These are phyloP conservation scores for Rhimphoctona megacephalus DNA, from an alignment of 2,888 invertebrate species.

Conservation along the genomic window DNA sequence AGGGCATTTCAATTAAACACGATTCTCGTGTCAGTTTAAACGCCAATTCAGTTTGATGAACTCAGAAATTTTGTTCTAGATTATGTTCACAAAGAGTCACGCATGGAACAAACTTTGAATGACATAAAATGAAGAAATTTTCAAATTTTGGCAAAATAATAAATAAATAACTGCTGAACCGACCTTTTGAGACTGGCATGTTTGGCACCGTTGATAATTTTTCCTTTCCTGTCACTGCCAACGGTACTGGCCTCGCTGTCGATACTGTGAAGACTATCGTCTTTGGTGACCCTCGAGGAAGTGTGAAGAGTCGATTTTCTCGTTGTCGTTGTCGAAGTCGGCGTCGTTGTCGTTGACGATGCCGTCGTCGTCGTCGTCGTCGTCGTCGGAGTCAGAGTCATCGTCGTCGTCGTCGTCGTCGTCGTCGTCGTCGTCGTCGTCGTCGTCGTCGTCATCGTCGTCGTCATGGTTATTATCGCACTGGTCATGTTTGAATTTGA, in stretches of 20 bases:
- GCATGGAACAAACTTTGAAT: neutral
- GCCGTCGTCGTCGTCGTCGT: neutral
- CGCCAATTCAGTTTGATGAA: slow-evolving; percentile 37
- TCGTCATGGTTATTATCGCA: slow-evolving; percentile 72
- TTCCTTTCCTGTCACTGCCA: slow-evolving; percentile 89
- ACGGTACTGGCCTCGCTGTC: slow-evolving; percentile 88
- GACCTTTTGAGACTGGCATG: slow-evolving; percentile 91
- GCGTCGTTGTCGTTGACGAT: slow-evolving; percentile 74
- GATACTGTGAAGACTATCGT: slow-evolving; percentile 90
- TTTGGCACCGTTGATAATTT: slow-evolving; percentile 90
- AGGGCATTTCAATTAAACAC: slow-evolving; percentile 34
- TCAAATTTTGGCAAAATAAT: neutral
- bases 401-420: neutral
- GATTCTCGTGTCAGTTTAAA: slow-evolving; percentile 46
- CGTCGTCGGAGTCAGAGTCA: neutral
- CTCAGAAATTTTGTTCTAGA: neutral
- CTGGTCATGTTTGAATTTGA: slow-evolving; percentile 33
- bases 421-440: slow-evolving; percentile 16
- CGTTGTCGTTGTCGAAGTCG: slow-evolving; percentile 77
- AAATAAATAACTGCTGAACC: slow-evolving; percentile 28
- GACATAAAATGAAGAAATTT: neutral
- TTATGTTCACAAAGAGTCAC: neutral
- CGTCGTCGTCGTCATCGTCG: slow-evolving; percentile 18
- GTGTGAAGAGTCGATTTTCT: slow-evolving; percentile 81
- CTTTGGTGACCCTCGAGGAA: slow-evolving; percentile 85